phyloP scores from a whole-genome alignment of 2,113 vertebrate genomes.

The Choloepus hoffmanni region DNA sequence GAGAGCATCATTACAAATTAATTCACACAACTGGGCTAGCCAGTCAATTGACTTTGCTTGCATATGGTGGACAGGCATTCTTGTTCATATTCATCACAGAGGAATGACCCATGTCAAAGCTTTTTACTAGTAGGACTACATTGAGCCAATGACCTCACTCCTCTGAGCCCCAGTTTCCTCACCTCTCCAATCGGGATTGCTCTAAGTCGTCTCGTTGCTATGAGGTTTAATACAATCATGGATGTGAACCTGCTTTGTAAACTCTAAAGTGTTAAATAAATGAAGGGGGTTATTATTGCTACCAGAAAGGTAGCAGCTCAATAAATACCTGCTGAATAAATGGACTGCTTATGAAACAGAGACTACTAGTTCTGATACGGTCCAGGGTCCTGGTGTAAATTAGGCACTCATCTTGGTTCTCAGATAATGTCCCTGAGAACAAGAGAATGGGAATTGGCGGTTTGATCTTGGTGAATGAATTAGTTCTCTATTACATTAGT shows the following conservation, averaged over 20 bases:
- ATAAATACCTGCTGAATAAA: conserved; percentile 36
- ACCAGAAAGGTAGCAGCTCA: neutral
- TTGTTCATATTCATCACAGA: neutral
- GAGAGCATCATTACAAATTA: neutral
- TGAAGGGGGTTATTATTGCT: neutral
- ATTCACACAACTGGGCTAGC: neutral
- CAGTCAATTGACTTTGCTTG: neutral
- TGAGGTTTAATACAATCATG: conserved; percentile 21
- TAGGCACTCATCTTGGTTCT: neutral
- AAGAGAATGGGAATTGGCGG: neutral
- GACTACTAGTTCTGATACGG: neutral
- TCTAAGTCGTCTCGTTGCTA: neutral
- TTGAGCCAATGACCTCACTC: conserved; percentile 18
- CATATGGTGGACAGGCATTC: too few relatives aligned
- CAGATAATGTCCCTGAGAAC: neutral
- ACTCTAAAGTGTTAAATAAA: neutral
- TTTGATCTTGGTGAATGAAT: neutral
- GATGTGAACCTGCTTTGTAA: neutral
- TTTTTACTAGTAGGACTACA: neutral
- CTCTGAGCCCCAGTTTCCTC: conserved; percentile 21
- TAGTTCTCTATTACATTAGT: neutral
- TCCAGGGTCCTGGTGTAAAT: neutral
- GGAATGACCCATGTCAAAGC: neutral
- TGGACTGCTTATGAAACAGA: neutral
- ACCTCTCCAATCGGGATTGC: neutral